Conservation (phyloP, 2,797 vertebrate genomes). For the Basileuterus tristriatus region DNA sequence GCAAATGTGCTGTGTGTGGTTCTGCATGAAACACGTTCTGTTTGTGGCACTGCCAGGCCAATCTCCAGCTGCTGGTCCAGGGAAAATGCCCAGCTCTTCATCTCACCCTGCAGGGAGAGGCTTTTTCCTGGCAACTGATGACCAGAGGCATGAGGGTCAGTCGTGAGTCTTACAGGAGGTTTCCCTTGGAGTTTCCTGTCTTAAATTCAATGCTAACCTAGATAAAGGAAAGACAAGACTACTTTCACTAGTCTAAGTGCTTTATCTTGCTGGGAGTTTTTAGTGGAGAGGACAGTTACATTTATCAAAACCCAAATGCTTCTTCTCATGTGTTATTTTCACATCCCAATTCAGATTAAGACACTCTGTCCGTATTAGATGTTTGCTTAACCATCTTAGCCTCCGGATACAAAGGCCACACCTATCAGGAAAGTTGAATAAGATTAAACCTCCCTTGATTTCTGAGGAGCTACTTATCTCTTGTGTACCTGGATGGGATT, state of each 20-base stretch:
- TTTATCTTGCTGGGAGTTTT: neutral
- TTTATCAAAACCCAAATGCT: neutral
- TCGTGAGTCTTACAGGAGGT: neutral
- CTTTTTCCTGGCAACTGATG: neutral
- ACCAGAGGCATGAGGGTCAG: neutral
- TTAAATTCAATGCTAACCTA: neutral
- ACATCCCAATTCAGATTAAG: neutral
- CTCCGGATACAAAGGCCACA: neutral
- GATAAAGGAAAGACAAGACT: neutral
- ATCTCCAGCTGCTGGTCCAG: neutral
- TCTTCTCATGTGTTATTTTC: neutral
- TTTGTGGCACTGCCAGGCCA: neutral
- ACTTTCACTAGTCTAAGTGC: neutral
- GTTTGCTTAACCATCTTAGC: too few relatives aligned
- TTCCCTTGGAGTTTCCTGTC: neutral
- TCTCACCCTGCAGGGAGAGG: neutral
- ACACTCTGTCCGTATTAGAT: neutral
- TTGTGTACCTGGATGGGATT: neutral
- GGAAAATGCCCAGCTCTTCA: neutral
- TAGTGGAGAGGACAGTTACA: neutral
- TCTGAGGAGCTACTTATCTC: neutral
- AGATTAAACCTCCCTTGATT: neutral
- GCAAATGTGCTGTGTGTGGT: neutral
- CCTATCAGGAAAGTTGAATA: neutral
- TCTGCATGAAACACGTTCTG: rapidly evolving